A percentile compares a stretch with the other conserved stretches of the same genome.
These are phyloP conservation scores for Paracentrotus lividus DNA, from an alignment of 53 echinoderm and acorn worm species.

Conservation along the genomic window DNA sequence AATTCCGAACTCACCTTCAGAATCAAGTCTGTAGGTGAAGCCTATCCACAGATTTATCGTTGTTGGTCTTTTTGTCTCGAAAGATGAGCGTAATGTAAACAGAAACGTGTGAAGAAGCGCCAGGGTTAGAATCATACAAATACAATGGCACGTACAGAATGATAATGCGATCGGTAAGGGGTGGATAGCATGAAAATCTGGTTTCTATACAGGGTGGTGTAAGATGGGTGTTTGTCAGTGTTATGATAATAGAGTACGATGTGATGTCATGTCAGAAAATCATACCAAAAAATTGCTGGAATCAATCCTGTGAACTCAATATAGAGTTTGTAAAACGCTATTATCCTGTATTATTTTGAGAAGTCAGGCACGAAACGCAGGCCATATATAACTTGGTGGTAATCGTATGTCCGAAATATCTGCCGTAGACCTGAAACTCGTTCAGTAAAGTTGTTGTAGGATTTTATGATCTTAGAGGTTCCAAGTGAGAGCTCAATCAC, in stretches of 20 bases:
- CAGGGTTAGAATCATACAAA: conserved; percentile 10
- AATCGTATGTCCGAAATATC: no score
- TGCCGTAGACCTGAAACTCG: no score
- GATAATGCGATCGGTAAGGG: conserved; percentile 23
- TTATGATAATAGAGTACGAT: conserved; percentile 25
- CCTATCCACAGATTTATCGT: conserved; percentile 5
- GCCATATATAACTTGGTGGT: no score
- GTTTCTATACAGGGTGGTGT: background rate
- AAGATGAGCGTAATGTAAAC: conserved; percentile 45
- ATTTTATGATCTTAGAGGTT: no score
- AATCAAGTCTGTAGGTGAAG: conserved; percentile 9
- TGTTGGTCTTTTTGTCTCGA: conserved; percentile 32
- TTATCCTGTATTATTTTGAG: no score
- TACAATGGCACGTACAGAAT: background rate
- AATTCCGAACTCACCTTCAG: no score
- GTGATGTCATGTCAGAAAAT: background rate
- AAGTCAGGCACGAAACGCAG: no score
- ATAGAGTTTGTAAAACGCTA: no score
- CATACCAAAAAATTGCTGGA: no score
- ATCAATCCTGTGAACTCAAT: no score
- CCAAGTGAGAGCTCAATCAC: no score
- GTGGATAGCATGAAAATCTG: background rate
- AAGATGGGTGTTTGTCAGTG: background rate
- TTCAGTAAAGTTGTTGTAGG: no score
- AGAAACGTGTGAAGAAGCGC: conserved; percentile 18